These are phyloP conservation scores for Cossypha niveicapilla DNA, from an alignment of 2,797 vertebrate species.

Conservation along the genomic window DNA sequence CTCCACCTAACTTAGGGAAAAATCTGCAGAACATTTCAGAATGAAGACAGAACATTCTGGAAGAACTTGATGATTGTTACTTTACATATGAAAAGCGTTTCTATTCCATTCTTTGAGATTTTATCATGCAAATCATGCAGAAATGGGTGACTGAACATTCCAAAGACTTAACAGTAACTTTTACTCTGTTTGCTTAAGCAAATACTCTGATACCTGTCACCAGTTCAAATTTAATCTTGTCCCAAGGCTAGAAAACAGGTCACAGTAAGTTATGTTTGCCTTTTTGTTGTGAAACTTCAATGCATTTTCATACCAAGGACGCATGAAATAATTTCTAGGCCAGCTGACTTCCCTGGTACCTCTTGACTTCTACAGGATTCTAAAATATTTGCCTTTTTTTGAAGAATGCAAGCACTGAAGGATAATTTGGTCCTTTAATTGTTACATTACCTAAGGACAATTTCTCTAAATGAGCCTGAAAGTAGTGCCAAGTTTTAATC, in stretches of 20 bases:
- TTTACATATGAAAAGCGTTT: slow-evolving; percentile 29
- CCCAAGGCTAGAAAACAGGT: slow-evolving; percentile 10
- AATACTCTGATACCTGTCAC: not conserved
- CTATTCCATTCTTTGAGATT: slow-evolving; percentile 29
- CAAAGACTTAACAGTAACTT: slow-evolving; percentile 6
- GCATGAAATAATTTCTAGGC: not conserved
- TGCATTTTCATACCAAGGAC: not conserved
- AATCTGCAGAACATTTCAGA: not conserved
- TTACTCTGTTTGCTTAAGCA: slow-evolving; percentile 14
- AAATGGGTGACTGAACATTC: slow-evolving; percentile 32
- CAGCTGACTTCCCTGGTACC: not conserved
- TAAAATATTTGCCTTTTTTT: not conserved
- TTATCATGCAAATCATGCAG: slow-evolving; percentile 25
- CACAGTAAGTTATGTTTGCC: not conserved
- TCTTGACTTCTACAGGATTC: not conserved
- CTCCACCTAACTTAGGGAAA: not conserved
- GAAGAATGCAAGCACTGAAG: not conserved
- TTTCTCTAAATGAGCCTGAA: not conserved
- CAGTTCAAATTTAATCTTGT: slow-evolving; percentile 23
- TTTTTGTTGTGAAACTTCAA: slow-evolving; percentile 25
- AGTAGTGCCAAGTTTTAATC: not conserved
- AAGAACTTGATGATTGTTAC: not conserved
- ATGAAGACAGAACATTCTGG: not conserved
- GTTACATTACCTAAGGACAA: not conserved
- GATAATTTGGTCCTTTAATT: not conserved